Evolutionary conservation across 2,888 invertebrate species (phyloP).

Genomic region (Ichneumoninae sp.): DNA sequence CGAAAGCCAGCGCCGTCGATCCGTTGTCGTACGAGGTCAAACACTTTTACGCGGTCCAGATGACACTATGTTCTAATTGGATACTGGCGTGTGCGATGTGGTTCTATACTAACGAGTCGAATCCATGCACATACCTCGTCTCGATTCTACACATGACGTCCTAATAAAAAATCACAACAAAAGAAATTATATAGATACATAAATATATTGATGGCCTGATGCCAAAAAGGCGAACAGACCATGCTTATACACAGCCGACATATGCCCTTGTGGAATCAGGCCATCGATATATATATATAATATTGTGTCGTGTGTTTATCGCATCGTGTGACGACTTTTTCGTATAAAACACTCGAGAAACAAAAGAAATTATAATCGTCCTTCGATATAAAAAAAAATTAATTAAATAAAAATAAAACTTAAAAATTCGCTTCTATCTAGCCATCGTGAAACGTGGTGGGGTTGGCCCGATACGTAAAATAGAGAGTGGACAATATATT

Average conservation of each 20-base stretch:
- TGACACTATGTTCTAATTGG: slow-evolving; percentile 47
- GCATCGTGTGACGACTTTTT: slow-evolving; percentile 37
- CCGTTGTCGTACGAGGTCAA: slow-evolving; percentile 23
- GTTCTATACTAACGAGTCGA: not conserved
- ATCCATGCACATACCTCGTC: slow-evolving; percentile 7
- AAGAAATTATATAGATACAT: slow-evolving; percentile 7
- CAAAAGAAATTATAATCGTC: slow-evolving; percentile 2
- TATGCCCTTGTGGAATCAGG: too few species aligned
- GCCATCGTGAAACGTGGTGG: slow-evolving; percentile 63
- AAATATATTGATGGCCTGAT: not conserved
- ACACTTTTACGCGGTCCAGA: slow-evolving; percentile 43
- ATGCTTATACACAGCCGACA: not conserved
- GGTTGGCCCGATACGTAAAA: slow-evolving; percentile 60
- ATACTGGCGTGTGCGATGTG: slow-evolving; percentile 13
- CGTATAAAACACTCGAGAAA: slow-evolving; percentile 27
- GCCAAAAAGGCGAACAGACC: not conserved
- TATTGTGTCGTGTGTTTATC: slow-evolving; percentile 31
- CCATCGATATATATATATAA: slow-evolving; percentile 20
- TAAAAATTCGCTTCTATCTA: slow-evolving; percentile 61
- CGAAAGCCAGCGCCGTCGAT: slow-evolving; percentile 24
- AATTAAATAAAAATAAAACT: slow-evolving; percentile 5
- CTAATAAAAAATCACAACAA: slow-evolving; percentile 16
- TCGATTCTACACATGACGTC: slow-evolving; percentile 24
- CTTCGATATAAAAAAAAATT: slow-evolving; percentile 4
- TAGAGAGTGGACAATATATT: slow-evolving; percentile 54